A percentile compares a stretch with the other conserved stretches of the same genome.
These are phyloP conservation scores for Oasisia sp. DNA, from an alignment of 2,888 invertebrate species.

Conservation along the genomic window DNA sequence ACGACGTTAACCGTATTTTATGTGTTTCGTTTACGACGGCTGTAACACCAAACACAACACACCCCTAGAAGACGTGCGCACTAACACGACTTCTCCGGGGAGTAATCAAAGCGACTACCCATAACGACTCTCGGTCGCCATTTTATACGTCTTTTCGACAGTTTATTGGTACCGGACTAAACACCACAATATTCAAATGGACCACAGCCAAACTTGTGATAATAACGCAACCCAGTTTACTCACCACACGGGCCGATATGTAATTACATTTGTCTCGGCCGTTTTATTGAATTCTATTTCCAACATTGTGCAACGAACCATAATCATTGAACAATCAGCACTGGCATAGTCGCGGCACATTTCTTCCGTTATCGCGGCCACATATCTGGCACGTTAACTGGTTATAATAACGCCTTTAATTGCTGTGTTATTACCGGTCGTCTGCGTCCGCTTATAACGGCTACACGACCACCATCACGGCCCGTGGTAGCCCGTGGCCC, in stretches of 20 bases:
- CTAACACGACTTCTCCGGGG: background rate
- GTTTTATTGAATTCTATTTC: too few relatives aligned
- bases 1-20: background rate
- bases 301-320: background rate
- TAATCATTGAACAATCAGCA: background rate
- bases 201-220: background rate
- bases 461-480: background rate
- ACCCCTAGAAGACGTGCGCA: background rate
- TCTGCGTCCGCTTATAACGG: background rate
- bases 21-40: background rate
- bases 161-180: background rate
- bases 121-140: too few relatives aligned
- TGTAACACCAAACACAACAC: background rate
- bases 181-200: background rate
- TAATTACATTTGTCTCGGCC: background rate
- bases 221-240: background rate
- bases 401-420: slow-evolving; percentile 10
- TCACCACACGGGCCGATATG: background rate
- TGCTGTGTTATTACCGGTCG: background rate
- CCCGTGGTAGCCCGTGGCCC: background rate
- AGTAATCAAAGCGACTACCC: too few relatives aligned
- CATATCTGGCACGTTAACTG: background rate
- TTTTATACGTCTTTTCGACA: too few relatives aligned
- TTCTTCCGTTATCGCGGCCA: background rate
- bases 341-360: background rate